These are phyloP conservation scores for Ammodytes marinus DNA, from an alignment of 2,113 vertebrate genomes.

Conservation along the genomic window DNA sequence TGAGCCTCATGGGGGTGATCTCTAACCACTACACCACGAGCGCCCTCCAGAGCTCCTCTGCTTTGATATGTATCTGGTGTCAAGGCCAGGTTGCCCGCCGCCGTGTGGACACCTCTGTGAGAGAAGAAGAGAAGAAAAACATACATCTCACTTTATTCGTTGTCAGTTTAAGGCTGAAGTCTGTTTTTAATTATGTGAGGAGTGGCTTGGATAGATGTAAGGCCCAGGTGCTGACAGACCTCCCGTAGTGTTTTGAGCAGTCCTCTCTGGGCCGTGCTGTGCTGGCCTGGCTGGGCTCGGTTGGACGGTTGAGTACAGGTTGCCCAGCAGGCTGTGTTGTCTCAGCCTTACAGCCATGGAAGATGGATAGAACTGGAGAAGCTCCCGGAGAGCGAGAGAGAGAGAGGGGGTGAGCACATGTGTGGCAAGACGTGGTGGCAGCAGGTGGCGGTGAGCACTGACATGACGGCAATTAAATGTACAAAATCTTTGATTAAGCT, in stretches of 20 bases:
- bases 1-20: no score
- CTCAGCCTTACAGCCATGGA: conserved; percentile 80
- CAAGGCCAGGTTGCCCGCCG: conserved; percentile 42
- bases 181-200: conserved; percentile 59
- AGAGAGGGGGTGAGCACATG: conserved; percentile 85
- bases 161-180: conserved; percentile 49
- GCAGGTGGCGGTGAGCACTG: conserved; percentile 94
- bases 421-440: conserved; percentile 81
- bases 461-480: conserved; percentile 96
- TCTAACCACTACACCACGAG: background rate
- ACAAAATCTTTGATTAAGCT: conserved; percentile 95
- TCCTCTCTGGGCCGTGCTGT: conserved; percentile 63
- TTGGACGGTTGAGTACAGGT: conserved; percentile 84
- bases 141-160: conserved; percentile 51
- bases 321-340: conserved; percentile 90
- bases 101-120: conserved; percentile 43
- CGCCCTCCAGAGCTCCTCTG: conserved; percentile 48
- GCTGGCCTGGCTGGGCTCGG: conserved; percentile 77
- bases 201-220: conserved; percentile 21
- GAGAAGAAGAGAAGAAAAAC: conserved; percentile 59
- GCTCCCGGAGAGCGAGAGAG: conserved; percentile 75
- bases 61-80: conserved; percentile 70
- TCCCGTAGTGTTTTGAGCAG: conserved; percentile 44
- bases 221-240: conserved; percentile 70
- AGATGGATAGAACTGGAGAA: conserved; percentile 89